Base-by-base conservation (phyloP, 2,797 vertebrate genomes). In the Oryzias sinensis region DNA sequence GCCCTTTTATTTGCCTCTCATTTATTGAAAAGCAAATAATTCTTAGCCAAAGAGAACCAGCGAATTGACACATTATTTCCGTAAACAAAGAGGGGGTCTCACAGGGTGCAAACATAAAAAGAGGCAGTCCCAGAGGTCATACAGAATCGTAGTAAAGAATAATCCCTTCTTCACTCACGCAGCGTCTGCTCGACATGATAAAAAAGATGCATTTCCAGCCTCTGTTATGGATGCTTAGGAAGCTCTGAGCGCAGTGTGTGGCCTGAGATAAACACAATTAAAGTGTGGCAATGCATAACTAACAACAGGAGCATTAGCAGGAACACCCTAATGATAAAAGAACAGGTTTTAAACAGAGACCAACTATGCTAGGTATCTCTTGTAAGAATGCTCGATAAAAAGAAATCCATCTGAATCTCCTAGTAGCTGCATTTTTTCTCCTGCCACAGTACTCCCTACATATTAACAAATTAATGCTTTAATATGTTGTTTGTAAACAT, bases 251-350 rank as follows among this genome's bases (percentile, higher is more conserved):
- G 61, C 33, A 47, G 56, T 72, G 77, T 77, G 72, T 64, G 67
- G 62, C 49, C 70, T 52, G 58, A 74, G 83, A 86, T 87, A 84
- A 84, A 80, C 54, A 54, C 14, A 43, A 65, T 53, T 54, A 40
- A 61, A 56, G 67, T 65, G 70, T 65, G 58, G 64, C 50, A 53
- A 53, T 51, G 83, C 76, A 80, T 85, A 70, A 62, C 63, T 68
- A 81, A 87, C 59, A 48, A 8, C 41, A 46, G 46, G 13, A 25
- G 59, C 6, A 41, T 80, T 64, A 46, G 46, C 58, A 60, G 62
- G 52, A 33, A 2, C n/a, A 43, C 56, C 63, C 68, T 59, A 42
- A 56, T 1, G 3, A 57, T 67, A 61, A 62, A 58, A 68, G 53
- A 49, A 49, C 17, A 13, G 59, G 55, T 53, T 74, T 57, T 67